These are phyloP conservation scores for Echinarachnius parma DNA, from an alignment of 53 echinoderm and acorn worm species.

Conservation along the genomic window DNA sequence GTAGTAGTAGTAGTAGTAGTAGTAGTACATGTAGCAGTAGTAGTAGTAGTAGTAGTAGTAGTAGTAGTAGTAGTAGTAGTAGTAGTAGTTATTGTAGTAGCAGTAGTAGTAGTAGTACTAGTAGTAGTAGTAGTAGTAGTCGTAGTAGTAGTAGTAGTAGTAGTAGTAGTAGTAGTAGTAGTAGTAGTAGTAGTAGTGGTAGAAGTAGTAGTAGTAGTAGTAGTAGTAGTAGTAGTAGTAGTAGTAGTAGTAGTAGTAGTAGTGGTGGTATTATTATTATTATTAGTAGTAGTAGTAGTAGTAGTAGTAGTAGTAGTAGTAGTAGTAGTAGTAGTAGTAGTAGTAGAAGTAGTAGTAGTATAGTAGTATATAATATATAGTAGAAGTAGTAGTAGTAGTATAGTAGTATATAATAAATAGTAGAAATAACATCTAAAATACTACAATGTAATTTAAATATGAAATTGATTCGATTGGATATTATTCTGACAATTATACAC, in stretches of 20 bases:
- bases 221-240: constrained; percentile 5
- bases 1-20: background rate
- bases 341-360: too few relatives aligned
- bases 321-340: too few relatives aligned
- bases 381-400: too few relatives aligned
- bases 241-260: background rate
- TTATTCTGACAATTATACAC: too few relatives aligned
- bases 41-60: background rate
- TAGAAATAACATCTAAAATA: too few relatives aligned
- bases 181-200: background rate
- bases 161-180: background rate
- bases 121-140: background rate
- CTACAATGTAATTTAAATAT: too few relatives aligned
- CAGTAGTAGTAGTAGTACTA: background rate
- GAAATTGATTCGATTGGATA: too few relatives aligned
- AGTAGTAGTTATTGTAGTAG: background rate
- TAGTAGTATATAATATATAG: too few relatives aligned
- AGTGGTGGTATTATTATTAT: too few relatives aligned
- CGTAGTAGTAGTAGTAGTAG: background rate
- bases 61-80: background rate
- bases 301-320: too few relatives aligned
- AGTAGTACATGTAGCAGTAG: background rate
- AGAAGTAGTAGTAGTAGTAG: background rate
- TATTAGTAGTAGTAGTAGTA: too few relatives aligned
- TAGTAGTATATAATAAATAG: too few relatives aligned